Evolutionary conservation across 2,113 vertebrate species (phyloP).

Genomic region (Corydoras maculifer): DNA sequence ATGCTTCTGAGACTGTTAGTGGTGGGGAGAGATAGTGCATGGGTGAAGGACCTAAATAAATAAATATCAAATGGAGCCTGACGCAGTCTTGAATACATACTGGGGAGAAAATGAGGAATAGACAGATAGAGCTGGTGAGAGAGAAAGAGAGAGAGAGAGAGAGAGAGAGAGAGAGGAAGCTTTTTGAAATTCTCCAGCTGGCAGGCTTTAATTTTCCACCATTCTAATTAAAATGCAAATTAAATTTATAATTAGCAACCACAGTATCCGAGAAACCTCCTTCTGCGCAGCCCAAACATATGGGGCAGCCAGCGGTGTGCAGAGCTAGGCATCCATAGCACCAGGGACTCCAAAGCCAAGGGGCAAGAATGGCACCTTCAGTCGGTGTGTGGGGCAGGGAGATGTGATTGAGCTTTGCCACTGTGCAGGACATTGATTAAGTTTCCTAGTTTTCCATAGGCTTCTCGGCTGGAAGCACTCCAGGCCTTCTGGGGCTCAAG

Average conservation of each 20-base stretch:
- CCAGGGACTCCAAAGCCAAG: constrained; percentile 52
- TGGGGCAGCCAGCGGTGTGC: constrained; percentile 77
- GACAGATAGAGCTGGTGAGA: constrained; percentile 25
- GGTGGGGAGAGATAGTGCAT: constrained; percentile 68
- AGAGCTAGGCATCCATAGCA: constrained; percentile 57
- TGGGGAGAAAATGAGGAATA: constrained; percentile 43
- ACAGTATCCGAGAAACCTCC: constrained; percentile 96
- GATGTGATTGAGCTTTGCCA: constrained; percentile 18
- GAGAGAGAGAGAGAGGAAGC: constrained; percentile 61
- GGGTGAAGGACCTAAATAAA: constrained; percentile 62
- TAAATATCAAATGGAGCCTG: constrained; percentile 73
- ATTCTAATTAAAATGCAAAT: constrained; percentile 99
- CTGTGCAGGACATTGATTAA: constrained; percentile 18
- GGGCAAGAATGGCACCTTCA: constrained; percentile 35
- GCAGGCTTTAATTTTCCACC: constrained; percentile 99
- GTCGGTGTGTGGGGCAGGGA: constrained; percentile 33
- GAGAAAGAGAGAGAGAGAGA: constrained; percentile 29
- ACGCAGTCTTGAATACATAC: constrained; percentile 73
- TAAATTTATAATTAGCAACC: constrained; percentile 99
- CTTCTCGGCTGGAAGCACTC: constrained; percentile 52
- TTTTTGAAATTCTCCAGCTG: constrained; percentile 99
- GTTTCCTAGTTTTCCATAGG: constrained; percentile 14
- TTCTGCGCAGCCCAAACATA: constrained; percentile 91
- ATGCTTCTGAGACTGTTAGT: constrained; percentile 56
- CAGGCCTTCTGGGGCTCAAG: constrained; percentile 46